Percentiles rank a stretch among this genome's conserved stretches.
These are phyloP conservation scores for Thalassoma bifasciatum DNA, from an alignment of 2,113 vertebrate species.

Conservation along the genomic window DNA sequence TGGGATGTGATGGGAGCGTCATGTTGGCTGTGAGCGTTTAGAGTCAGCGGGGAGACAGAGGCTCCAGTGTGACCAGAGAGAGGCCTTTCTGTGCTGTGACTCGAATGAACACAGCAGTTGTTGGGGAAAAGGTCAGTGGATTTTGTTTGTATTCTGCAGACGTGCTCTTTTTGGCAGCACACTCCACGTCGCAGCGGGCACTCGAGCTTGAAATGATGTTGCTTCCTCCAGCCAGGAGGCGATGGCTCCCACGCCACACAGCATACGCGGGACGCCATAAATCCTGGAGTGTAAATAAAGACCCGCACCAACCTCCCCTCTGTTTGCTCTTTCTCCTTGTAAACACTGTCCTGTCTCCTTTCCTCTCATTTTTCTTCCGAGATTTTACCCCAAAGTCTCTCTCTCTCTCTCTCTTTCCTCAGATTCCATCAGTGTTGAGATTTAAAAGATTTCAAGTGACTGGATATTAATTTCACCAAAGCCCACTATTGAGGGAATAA, in stretches of 20 bases:
- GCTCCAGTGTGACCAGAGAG: constrained; percentile 28
- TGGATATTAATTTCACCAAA: no score
- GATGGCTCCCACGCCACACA: constrained; percentile 64
- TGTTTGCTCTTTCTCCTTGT: constrained; percentile 21
- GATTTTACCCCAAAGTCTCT: constrained; percentile 20
- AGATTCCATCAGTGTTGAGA: not conserved
- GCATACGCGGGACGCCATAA: constrained; percentile 65
- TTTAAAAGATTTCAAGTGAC: not conserved
- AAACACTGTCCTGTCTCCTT: constrained; percentile 17
- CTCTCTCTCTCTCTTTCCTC: not conserved
- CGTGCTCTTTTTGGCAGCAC: constrained; percentile 65
- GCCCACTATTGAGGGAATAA: no score
- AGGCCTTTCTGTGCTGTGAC: constrained; percentile 48
- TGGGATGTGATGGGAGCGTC: constrained; percentile 31
- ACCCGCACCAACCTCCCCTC: constrained; percentile 48
- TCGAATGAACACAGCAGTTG: constrained; percentile 56
- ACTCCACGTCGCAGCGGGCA: constrained; percentile 61
- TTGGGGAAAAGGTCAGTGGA: constrained; percentile 72
- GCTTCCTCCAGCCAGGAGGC: constrained; percentile 66
- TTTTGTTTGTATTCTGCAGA: constrained; percentile 73
- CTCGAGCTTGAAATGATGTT: constrained; percentile 79
- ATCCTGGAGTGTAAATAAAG: constrained; percentile 74
- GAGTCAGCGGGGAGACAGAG: constrained; percentile 39
- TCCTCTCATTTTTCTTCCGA: constrained; percentile 33
- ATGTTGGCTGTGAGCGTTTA: constrained; percentile 25